Evolutionary conservation across 2,797 vertebrate genomes (phyloP).

Genomic region (Valencia hispanica): DNA sequence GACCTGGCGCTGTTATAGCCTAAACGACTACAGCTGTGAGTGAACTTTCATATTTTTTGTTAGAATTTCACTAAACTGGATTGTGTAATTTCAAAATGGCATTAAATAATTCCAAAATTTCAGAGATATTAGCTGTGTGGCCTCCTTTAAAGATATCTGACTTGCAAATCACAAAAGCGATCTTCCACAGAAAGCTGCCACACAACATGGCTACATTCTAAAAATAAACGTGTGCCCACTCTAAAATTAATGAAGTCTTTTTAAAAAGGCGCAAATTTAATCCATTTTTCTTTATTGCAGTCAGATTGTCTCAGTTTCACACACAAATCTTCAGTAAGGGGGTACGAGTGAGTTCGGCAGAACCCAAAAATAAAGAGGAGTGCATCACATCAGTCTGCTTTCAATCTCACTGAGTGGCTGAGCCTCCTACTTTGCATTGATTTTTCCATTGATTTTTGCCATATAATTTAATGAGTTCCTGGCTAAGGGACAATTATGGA

Average conservation of each 20-base stretch:
- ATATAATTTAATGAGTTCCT: constrained; percentile 22
- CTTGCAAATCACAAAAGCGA: background rate
- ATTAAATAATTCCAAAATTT: too few relatives aligned
- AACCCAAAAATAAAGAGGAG: constrained; percentile 9
- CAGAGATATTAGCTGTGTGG: background rate
- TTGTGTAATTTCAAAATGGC: too few relatives aligned
- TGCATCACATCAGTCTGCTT: constrained; percentile 34
- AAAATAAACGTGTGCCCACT: constrained; percentile 9
- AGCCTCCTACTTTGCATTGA: constrained; percentile 31
- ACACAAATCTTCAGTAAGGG: constrained; percentile 26
- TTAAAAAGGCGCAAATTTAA: constrained; percentile 12
- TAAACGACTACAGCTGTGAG: too few relatives aligned
- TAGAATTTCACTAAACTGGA: too few relatives aligned
- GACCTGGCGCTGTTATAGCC: too few relatives aligned
- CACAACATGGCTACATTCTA: constrained; percentile 4
- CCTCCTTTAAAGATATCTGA: background rate
- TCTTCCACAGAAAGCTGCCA: constrained; percentile 4
- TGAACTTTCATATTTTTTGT: too few relatives aligned
- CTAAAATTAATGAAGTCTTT: constrained; percentile 9
- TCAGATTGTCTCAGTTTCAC: background rate
- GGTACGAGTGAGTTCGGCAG: constrained; percentile 23
- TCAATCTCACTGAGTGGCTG: constrained; percentile 57
- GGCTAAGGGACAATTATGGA: constrained; percentile 34
- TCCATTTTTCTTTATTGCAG: constrained; percentile 10
- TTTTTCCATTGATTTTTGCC: constrained; percentile 44